Base-by-base conservation (phyloP, 1,140 invertebrate species). In the Bombus confusus region DNA sequence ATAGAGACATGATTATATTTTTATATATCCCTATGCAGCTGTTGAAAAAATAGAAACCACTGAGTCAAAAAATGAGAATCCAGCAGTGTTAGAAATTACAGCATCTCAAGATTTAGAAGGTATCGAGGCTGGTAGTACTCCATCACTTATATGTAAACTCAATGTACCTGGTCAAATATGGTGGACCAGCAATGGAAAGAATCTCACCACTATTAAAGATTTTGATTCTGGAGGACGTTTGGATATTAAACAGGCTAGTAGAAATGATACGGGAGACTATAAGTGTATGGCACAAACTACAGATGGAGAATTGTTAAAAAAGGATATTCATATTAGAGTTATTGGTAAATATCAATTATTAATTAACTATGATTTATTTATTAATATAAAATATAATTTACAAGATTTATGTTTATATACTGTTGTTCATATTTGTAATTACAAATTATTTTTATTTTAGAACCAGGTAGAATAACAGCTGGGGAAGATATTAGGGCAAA, bases 241-340 rank as follows among this genome's bases (percentile, higher is more conserved):
- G 41, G 95, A 95, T n/a, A 93, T 96, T 52, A 91, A 93, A 5
- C 95, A 95, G 81, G 94, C 95, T 22, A 96, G 93, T 4, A 92
- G 95, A 62, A 93, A 94, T 15, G 95, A 96, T 64, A 95, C 94
- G 18, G 96, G 96, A 1, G 95, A 96, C 87, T 96, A 96, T 85
- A 96, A 95, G 0, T 96, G 96, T 85, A 85, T 93, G 18, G 95
- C 92, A 9, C 91, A 94, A 90, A 95, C 95, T 73, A 82, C 86
- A 82, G 91, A 92, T 83, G 91, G 94, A 87, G 73, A 94, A 88
- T 81, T 88, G 10, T 69, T 94, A 62, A 87, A 94, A 31, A 94
- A 95, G 90, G 93, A 92, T 22, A 91, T 95, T 87, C 85, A 92
- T 57, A 92, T 95, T 83, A 92, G 92, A 89, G 91, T 95, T 57